Conservation (phyloP, 2,888 invertebrate species). For the Tenthredo notha region DNA sequence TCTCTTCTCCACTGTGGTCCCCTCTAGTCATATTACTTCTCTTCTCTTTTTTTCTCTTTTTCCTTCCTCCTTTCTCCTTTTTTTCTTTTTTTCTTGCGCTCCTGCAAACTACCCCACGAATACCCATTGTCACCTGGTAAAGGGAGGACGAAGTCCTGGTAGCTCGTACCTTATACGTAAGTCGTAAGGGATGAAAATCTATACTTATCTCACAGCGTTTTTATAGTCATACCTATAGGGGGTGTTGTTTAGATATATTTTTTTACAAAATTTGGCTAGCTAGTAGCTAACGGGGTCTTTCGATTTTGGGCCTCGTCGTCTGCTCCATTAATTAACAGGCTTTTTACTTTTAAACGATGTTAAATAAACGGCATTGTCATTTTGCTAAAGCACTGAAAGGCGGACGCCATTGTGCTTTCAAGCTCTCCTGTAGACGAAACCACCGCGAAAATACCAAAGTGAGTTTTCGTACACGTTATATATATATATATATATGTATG, state of each 20-base stretch:
- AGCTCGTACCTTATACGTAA: neutral
- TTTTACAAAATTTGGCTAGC: neutral
- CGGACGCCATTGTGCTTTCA: constrained; percentile 73
- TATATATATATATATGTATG: neutral
- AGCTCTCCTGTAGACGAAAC: constrained; percentile 33
- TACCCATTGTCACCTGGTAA: constrained; percentile 42
- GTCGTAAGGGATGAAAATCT: constrained; percentile 15
- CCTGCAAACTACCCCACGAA: constrained; percentile 44
- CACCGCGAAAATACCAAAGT: constrained; percentile 44
- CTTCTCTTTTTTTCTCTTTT: neutral
- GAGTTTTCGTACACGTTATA: neutral
- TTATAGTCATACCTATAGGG: neutral
- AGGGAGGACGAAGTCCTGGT: constrained; percentile 53
- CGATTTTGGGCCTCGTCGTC: constrained; percentile 63
- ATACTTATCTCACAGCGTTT: constrained; percentile 8
- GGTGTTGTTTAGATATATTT: neutral
- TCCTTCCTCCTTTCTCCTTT: constrained; percentile 47
- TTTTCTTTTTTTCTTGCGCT: constrained; percentile 55
- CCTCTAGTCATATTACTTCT: neutral
- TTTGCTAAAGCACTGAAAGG: constrained; percentile 75
- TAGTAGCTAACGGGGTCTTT: constrained; percentile 53
- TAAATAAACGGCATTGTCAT: constrained; percentile 78
- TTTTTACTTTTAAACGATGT: constrained; percentile 79
- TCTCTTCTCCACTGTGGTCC: neutral
- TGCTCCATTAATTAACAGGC: constrained; percentile 77